Evolutionary conservation across 2,113 vertebrate genomes (phyloP), one percentile per base, ranked within the genome.

Genomic region (Synodontis membranacea): DNA sequence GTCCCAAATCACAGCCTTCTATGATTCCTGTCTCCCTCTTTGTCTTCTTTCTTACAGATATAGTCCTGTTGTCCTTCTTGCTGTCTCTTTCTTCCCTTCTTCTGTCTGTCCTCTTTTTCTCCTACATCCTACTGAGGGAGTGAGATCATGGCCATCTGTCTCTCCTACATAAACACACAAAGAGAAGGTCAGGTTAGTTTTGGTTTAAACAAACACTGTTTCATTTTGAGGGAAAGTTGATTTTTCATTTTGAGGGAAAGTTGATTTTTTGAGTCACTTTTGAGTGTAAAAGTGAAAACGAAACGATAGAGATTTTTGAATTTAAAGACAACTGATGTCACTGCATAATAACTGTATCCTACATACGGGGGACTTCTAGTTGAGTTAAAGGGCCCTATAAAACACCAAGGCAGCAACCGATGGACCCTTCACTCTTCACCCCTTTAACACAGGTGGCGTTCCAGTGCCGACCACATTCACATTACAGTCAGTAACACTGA

Each of bases 71-170:
- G n/a, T 80, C 42, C 34, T 58, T 80, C 62, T 48, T 31, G 39
- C 39, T 37, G n/a, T 75, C 34, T 66, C 64, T 74, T 68, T 74
- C 54, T 83, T 60, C 62, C 60, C 56, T 50, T 84, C 74, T 50
- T 85, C 83, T 39, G 17, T 80, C 66, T 76, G 42, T 28, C 34
- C 34, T 58, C 37, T 37, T 39, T 39, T 58, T 58, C 66, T 76
- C 80, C 85, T 86, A 86, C 88, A 89, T 89, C 82, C 86, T 89
- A 89, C 37, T 66, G 82, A 42, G 28, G 62, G 44, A 46, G 54
- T 37, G 66, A 19, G 25, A 82, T n/a, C 85, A 84, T 75, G 46
- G 56, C 9, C 39, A 74, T 50, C 44, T 60, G 17, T 62, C 5
- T 48, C 14, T 68, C 76, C 75, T 68, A 46, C 34, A 80, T 21